Evolutionary conservation across 2,113 vertebrate genomes (phyloP).

Genomic region (Pterophyllum scalare): DNA sequence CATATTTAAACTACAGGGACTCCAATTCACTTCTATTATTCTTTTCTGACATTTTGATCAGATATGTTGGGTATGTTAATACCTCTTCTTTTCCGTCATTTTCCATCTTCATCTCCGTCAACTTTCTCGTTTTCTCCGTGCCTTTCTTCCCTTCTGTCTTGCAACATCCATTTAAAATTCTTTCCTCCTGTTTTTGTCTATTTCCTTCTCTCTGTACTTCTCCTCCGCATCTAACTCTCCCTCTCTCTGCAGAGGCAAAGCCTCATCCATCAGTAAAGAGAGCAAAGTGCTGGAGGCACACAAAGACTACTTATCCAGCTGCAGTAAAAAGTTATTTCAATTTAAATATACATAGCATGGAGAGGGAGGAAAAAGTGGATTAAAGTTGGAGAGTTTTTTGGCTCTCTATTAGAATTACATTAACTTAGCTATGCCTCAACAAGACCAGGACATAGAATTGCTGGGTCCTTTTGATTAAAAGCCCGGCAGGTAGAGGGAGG

Average conservation of each 20-base stretch:
- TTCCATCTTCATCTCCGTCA: slow-evolving; percentile 54
- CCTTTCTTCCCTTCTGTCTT: slow-evolving; percentile 8
- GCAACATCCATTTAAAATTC: slow-evolving; percentile 49
- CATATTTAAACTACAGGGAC: slow-evolving; percentile 75
- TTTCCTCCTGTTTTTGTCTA: slow-evolving; percentile 23
- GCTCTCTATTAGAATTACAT: slow-evolving; percentile 84
- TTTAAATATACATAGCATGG: slow-evolving; percentile 92
- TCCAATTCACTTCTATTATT: slow-evolving; percentile 62
- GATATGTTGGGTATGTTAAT: slow-evolving; percentile 67
- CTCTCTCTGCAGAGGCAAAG: slow-evolving; percentile 61
- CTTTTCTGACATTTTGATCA: slow-evolving; percentile 75
- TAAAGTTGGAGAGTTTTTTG: slow-evolving; percentile 86
- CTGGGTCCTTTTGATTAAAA: slow-evolving; percentile 73
- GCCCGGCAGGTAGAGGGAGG: slow-evolving; percentile 62
- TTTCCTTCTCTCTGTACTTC: slow-evolving; percentile 36
- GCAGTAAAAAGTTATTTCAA: slow-evolving; percentile 87
- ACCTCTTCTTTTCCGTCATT: slow-evolving; percentile 38
- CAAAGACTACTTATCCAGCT: slow-evolving; percentile 85
- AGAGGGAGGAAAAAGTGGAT: slow-evolving; percentile 82
- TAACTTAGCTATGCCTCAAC: slow-evolving; percentile 75
- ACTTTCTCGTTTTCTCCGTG: slow-evolving; percentile 25
- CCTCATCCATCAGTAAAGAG: slow-evolving; percentile 83
- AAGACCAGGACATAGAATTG: slow-evolving; percentile 63
- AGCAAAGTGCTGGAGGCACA: slow-evolving; percentile 86
- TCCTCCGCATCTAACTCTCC: slow-evolving; percentile 32